Evolutionary conservation across 1,140 invertebrate genomes (phyloP).

Genomic region (Magallana angulata): DNA sequence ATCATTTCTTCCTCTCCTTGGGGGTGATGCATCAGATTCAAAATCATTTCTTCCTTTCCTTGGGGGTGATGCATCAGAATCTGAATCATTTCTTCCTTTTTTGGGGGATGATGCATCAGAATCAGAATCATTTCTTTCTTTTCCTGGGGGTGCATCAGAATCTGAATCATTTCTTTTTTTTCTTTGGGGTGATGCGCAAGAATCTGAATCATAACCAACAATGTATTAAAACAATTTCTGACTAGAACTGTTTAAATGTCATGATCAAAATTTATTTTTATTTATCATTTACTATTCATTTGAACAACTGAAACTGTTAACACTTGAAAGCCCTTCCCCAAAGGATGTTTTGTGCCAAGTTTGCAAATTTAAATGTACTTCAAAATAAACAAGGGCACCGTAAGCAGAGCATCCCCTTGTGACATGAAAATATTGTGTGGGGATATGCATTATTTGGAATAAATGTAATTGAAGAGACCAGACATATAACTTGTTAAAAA

Average conservation of each 20-base stretch:
- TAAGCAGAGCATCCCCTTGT: too few relatives aligned
- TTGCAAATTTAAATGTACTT: too few relatives aligned
- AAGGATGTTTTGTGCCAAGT: neutral
- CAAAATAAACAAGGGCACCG: too few relatives aligned
- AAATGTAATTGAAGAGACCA: too few relatives aligned
- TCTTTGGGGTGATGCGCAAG: constrained; percentile 56
- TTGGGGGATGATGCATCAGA: constrained; percentile 64
- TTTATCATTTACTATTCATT: too few relatives aligned
- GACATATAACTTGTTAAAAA: too few relatives aligned
- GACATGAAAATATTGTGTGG: too few relatives aligned
- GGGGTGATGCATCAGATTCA: constrained; percentile 71
- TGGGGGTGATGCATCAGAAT: constrained; percentile 71
- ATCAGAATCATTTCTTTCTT: constrained; percentile 62
- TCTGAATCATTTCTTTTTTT: constrained; percentile 59
- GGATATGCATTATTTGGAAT: too few relatives aligned
- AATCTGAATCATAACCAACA: constrained; percentile 59
- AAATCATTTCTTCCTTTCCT: constrained; percentile 65
- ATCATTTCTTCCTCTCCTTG: constrained; percentile 58
- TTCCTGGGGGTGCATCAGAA: constrained; percentile 58
- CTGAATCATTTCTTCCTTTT: constrained; percentile 65
- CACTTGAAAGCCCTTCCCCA: constrained; percentile 4
- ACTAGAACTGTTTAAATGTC: too few relatives aligned
- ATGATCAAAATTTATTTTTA: too few relatives aligned
- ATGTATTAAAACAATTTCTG: too few relatives aligned
- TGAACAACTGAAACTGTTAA: neutral